Conservation (phyloP, 2,113 vertebrate species). For the Halichoeres trimaculatus region DNA sequence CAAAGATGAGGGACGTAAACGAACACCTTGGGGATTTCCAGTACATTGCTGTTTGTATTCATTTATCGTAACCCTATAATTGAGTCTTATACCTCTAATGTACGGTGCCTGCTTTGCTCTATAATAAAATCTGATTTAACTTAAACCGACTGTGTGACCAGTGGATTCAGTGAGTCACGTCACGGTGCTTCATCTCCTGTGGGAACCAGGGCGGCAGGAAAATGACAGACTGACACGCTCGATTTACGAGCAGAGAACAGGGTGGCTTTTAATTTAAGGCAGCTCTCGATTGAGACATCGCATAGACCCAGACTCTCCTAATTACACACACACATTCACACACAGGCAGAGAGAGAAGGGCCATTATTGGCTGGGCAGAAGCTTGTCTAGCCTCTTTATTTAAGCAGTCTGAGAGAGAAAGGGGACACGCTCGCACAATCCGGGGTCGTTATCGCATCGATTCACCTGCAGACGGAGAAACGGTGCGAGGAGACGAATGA, state of each 20-base stretch:
- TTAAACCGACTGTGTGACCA: conserved; percentile 27
- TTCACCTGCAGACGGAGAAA: conserved; percentile 59
- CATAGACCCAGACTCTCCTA: conserved; percentile 66
- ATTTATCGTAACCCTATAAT: conserved; percentile 1
- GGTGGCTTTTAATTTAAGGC: conserved; percentile 64
- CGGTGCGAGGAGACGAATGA: conserved; percentile 42
- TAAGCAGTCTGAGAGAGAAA: conserved; percentile 54
- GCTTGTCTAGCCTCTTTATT: conserved; percentile 62
- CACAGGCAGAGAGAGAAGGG: conserved; percentile 21
- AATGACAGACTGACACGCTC: conserved; percentile 62
- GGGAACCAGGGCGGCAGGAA: conserved; percentile 43
- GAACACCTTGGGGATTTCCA: conserved; percentile 4
- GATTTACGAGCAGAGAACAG: conserved; percentile 58
- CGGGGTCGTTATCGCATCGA: conserved; percentile 65
- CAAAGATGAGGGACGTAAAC: background rate
- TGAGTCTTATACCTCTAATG: background rate
- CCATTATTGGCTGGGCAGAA: conserved; percentile 59
- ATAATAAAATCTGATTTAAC: conserved; percentile 37
- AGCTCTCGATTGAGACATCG: conserved; percentile 65
- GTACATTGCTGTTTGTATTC: background rate
- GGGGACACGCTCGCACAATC: conserved; percentile 12
- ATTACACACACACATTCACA: conserved; percentile 61
- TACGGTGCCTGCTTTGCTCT: conserved; percentile 17
- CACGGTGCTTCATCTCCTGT: conserved; percentile 29
- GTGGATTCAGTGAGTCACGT: conserved; percentile 55